Conservation (phyloP, 2,888 invertebrate genomes). For the Aleiodes testaceus region DNA sequence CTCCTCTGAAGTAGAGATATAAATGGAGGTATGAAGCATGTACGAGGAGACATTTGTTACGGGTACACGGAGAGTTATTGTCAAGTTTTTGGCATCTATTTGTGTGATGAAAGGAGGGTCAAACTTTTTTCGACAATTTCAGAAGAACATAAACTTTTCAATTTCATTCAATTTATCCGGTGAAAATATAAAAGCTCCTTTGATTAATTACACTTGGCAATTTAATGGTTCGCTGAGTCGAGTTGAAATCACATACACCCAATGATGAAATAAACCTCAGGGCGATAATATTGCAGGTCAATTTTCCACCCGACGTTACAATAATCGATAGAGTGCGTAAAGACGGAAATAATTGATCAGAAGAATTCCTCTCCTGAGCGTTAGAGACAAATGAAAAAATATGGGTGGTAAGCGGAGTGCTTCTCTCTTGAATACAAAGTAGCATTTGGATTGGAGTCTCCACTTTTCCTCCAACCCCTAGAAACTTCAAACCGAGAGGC, state of each 20-base stretch:
- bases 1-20: too few species aligned
- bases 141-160: too few species aligned
- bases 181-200: too few species aligned
- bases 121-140: too few species aligned
- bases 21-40: too few species aligned
- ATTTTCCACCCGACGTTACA: slow-evolving; percentile 27
- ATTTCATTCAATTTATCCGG: too few species aligned
- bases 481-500: not conserved
- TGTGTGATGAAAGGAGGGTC: slow-evolving; percentile 45
- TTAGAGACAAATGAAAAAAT: slow-evolving; percentile 30
- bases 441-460: slow-evolving; percentile 8
- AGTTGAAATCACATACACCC: slow-evolving; percentile 42
- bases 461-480: not conserved
- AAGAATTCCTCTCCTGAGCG: not conserved
- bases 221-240: slow-evolving; percentile 60
- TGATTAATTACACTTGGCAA: slow-evolving; percentile 47
- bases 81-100: slow-evolving; percentile 46
- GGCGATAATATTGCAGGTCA: slow-evolving; percentile 5
- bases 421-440: slow-evolving; percentile 24
- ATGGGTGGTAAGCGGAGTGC: slow-evolving; percentile 26
- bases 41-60: too few species aligned
- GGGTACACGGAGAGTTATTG: not conserved
- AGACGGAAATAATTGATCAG: slow-evolving; percentile 47
- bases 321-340: slow-evolving; percentile 42
- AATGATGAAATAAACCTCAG: slow-evolving; percentile 41